Base-by-base conservation (phyloP, 1,140 invertebrate species). In the Bombus polaris region DNA sequence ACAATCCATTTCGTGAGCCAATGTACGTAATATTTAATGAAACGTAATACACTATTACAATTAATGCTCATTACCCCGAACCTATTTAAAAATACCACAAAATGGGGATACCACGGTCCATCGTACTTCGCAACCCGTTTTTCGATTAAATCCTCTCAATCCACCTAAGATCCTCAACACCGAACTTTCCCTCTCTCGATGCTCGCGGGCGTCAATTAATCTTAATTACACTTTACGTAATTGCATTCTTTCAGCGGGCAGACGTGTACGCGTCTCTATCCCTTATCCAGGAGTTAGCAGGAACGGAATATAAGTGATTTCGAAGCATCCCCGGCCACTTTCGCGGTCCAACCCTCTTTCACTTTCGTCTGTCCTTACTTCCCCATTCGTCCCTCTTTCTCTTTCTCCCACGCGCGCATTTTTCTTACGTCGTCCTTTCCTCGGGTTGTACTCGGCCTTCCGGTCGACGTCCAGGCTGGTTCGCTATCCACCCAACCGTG, bases 341-440 rank as follows among this genome's bases (percentile, higher is more conserved):
- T 71, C 81, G 74, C 18, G 44, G 35, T 66, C 42, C 42, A 79
- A 66, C 79, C 76, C 74, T 75, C 75, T 86, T 77, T 77, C 75
- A 71, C 66, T 81, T 87, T 68, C 62, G 22, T 53, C 73, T 62
- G 18, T 75, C 80, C 65, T 77, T 59, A 35, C 73, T n/a, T 76
- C 62, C 25, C 4, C 73, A 47, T 44, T 70, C 42, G 37, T 68
- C 80, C 72, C 80, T 75, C 81, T 44, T 75, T 35, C 65, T 86
- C 87, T 62, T 85, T 84, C 84, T 82, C 76, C 44, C 71, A 65
- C 70, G 53, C 53, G 82, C 15, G 78, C 82, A 90, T 89, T 91
- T 91, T 91, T 93, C 91, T 91, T 91, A 91, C 88, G 70, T 92
- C 71, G 80, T 88, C 90, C 88, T 92, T 88, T 88, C 81, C 80